Evolutionary conservation across 1,140 invertebrate genomes (phyloP).

Genomic region (Laupala kohalensis): DNA sequence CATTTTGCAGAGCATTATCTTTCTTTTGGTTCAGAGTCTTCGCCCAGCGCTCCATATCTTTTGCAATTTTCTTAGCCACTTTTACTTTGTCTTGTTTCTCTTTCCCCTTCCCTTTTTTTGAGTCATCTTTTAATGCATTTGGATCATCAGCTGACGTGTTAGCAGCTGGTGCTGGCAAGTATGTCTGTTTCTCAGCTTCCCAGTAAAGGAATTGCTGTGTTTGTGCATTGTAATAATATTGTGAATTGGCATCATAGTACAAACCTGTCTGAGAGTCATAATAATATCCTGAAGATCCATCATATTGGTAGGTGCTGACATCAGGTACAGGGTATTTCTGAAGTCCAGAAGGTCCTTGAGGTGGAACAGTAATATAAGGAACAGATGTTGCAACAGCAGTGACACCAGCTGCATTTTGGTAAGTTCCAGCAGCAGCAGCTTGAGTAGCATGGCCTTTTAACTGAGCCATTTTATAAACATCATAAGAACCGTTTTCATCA

Average conservation of each 20-base stretch:
- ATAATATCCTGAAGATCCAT: slow-evolving; percentile 91
- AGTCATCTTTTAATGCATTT: slow-evolving; percentile 22
- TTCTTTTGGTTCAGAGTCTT: slow-evolving; percentile 95
- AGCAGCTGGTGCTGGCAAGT: slow-evolving; percentile 58
- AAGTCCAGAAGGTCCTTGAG: neutral
- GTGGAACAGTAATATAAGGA: neutral
- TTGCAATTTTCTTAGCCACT: slow-evolving; percentile 95
- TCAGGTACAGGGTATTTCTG: slow-evolving; percentile 51
- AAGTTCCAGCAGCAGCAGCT: neutral
- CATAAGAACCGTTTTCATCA: neutral
- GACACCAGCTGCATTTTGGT: neutral
- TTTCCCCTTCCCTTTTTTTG: slow-evolving; percentile 20
- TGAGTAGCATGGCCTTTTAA: neutral
- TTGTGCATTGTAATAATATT: slow-evolving; percentile 85
- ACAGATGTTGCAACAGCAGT: neutral
- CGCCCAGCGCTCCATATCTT: slow-evolving; percentile 94
- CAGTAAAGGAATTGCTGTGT: slow-evolving; percentile 90
- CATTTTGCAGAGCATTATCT: slow-evolving; percentile 58
- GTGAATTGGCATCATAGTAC: slow-evolving; percentile 91
- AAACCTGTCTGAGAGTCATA: slow-evolving; percentile 85
- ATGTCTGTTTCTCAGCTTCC: slow-evolving; percentile 71
- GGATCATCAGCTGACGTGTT: slow-evolving; percentile 16
- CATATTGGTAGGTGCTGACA: slow-evolving; percentile 82
- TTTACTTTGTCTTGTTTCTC: slow-evolving; percentile 78
- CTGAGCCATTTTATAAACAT: slow-evolving; percentile 3